Base-by-base conservation (phyloP, 2,797 vertebrate species). In the Eurystomus glaucurus region DNA sequence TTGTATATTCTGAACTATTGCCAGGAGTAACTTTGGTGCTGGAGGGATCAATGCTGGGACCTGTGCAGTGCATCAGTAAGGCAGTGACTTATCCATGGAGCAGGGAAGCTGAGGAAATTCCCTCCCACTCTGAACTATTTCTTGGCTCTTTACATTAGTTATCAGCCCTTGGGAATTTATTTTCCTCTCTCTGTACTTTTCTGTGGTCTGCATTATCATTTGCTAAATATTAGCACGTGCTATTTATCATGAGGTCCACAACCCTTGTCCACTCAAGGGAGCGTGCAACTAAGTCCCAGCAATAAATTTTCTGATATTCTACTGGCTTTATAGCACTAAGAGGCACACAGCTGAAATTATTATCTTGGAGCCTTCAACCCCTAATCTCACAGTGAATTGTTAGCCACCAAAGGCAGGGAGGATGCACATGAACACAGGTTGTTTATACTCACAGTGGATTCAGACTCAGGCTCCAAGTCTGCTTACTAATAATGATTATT, bases 171-270 rank as follows among this genome's bases (percentile, higher is more conserved):
- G 94, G 93, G 94, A 96, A 83, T 96, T 66, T 61, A 58, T 91
- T 91, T 89, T 94, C 81, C 35, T 91, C 64, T 82, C 33, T 60
- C 48, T 3, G 1, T 48, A 54, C 22, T 95, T 89, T 94, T 80
- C 92, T 91, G 90, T 43, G 88, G 86, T 91, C 71, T 96, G 64
- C 57, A 71, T 80, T 96, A 95, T 96, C 93, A 80, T 94, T 97
- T 91, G 74, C 64, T 96, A 92, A 94, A 95, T 95, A 89, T 77
- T 85, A 96, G 88, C 15, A 2, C 15, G 22, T 80, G 92, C 94
- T 80, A 77, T 97, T 96, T 97, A 95, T 96, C 97, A 85, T 74
- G 61, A 95, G 81, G 81, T 95, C 88, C 3, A 6, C 54, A 96
- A 91, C 89, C 88, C 41, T 88, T 14, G 2, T 46, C 65, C 52